Evolutionary conservation across 2,797 vertebrate genomes (phyloP).

Genomic region (Diglossa cyanea): DNA sequence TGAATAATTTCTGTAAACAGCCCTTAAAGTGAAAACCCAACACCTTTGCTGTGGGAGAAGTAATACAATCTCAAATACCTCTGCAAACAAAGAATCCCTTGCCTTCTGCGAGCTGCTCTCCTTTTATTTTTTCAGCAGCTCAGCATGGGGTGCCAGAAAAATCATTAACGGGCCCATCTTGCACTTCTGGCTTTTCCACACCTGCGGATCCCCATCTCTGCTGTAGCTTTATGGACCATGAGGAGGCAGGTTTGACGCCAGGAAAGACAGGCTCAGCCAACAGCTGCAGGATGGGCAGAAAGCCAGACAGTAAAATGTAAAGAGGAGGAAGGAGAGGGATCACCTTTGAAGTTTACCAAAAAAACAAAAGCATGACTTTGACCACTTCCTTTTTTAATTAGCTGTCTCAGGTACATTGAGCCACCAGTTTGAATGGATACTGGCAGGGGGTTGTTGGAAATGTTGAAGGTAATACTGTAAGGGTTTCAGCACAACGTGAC

Average conservation of each 20-base stretch:
- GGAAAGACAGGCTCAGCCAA: conserved; percentile 63
- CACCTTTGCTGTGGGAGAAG: conserved; percentile 57
- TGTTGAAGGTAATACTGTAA: background rate
- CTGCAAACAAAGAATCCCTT: conserved; percentile 51
- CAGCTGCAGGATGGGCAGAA: conserved; percentile 76
- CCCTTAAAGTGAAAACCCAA: conserved; percentile 56
- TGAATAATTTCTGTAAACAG: conserved; percentile 59
- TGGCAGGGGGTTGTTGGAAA: background rate
- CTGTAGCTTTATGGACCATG: conserved; percentile 79
- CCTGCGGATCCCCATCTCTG: conserved; percentile 71
- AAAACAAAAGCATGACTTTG: conserved; percentile 71
- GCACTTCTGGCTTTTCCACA: conserved; percentile 74
- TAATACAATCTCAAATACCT: conserved; percentile 23
- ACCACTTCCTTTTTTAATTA: conserved; percentile 77
- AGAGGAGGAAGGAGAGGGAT: conserved; percentile 72
- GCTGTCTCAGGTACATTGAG: conserved; percentile 70
- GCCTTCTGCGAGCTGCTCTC: conserved; percentile 14
- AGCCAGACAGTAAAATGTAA: conserved; percentile 82
- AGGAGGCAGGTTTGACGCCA: conserved; percentile 83
- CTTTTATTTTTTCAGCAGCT: conserved; percentile 24
- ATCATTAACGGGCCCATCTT: conserved; percentile 67
- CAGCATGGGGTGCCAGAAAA: conserved; percentile 71
- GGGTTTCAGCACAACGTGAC: background rate
- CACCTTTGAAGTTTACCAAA: conserved; percentile 81
- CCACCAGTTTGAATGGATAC: background rate